Percentiles rank a stretch among this genome's conserved stretches.
phyloP scores from a whole-genome alignment of 2,113 vertebrate genomes.

The Podarcis muralis region DNA sequence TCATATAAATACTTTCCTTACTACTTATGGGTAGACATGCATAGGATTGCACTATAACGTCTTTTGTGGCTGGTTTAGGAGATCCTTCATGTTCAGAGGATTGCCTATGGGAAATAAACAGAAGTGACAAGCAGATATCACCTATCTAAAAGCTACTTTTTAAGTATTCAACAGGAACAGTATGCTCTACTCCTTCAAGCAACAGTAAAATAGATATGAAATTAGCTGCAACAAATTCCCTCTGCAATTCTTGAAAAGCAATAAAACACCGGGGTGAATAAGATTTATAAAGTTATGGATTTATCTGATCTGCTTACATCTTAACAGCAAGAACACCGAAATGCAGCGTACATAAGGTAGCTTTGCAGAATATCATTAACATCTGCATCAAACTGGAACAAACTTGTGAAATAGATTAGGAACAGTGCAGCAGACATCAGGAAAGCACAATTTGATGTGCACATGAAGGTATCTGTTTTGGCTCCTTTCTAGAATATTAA shows the following conservation, averaged over 20 bases:
- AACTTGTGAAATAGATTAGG: slow-evolving; percentile 40
- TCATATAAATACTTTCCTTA: not conserved
- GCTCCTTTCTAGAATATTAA: slow-evolving; percentile 31
- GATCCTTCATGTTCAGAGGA: slow-evolving; percentile 10
- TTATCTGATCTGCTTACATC: slow-evolving; percentile 13
- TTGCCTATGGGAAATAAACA: not conserved
- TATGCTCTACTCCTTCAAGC: slow-evolving; percentile 38
- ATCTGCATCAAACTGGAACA: slow-evolving; percentile 32
- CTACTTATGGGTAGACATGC: not conserved
- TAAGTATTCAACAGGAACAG: slow-evolving; percentile 39
- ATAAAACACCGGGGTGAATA: slow-evolving; percentile 28
- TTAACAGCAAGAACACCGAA: slow-evolving; percentile 20
- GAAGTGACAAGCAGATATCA: slow-evolving; percentile 42
- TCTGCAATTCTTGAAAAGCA: not conserved
- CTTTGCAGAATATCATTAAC: slow-evolving; percentile 25
- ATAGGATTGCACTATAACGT: not conserved
- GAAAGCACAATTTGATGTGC: slow-evolving; percentile 16
- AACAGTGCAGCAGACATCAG: not conserved
- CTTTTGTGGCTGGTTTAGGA: slow-evolving; percentile 24
- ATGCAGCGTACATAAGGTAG: slow-evolving; percentile 32
- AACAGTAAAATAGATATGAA: slow-evolving; percentile 37
- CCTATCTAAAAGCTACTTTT: slow-evolving; percentile 20
- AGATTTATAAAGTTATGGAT: slow-evolving; percentile 38
- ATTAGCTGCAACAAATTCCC: slow-evolving; percentile 20
- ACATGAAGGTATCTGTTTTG: not conserved